Conservation (phyloP, 2,888 invertebrate genomes). For the Serrognathus titanus region DNA sequence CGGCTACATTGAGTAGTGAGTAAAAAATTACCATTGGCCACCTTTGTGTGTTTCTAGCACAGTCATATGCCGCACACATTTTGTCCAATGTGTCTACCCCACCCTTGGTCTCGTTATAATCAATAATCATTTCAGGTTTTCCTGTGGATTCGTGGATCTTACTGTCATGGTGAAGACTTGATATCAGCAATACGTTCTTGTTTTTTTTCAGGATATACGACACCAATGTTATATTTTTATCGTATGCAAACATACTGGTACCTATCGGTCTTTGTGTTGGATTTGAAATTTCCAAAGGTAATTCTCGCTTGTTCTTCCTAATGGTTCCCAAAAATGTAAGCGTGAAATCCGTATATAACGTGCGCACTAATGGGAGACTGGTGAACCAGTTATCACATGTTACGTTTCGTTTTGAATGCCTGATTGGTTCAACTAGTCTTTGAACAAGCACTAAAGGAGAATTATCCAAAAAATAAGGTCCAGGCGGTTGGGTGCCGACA, state of each 20-base stretch:
- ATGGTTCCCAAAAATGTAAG: not conserved
- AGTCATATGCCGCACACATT: slow-evolving; percentile 20
- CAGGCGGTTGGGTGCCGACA: slow-evolving; percentile 29
- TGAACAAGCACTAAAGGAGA: slow-evolving; percentile 17
- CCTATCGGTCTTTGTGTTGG: slow-evolving; percentile 2
- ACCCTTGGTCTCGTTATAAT: slow-evolving; percentile 25
- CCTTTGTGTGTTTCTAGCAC: slow-evolving; percentile 17
- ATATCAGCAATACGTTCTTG: slow-evolving; percentile 34
- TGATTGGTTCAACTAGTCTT: slow-evolving; percentile 20
- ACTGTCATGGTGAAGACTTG: slow-evolving; percentile 32
- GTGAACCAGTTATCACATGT: no score
- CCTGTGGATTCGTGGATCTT: slow-evolving; percentile 27
- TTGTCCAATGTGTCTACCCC: slow-evolving; percentile 22
- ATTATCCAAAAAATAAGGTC: slow-evolving; percentile 22
- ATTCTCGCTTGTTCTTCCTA: not conserved
- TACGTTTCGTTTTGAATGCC: not conserved
- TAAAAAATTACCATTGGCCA: slow-evolving; percentile 23
- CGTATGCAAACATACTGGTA: slow-evolving; percentile 24
- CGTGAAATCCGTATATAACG: not conserved
- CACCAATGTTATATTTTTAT: slow-evolving; percentile 29
- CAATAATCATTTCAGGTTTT: slow-evolving; percentile 28
- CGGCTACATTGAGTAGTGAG: slow-evolving; percentile 17
- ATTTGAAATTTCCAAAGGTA: slow-evolving; percentile 5
- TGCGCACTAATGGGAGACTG: not conserved
- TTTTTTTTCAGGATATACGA: slow-evolving; percentile 16